Base-by-base conservation (phyloP, 1,140 invertebrate species). In the Drosophila sp. region DNA sequence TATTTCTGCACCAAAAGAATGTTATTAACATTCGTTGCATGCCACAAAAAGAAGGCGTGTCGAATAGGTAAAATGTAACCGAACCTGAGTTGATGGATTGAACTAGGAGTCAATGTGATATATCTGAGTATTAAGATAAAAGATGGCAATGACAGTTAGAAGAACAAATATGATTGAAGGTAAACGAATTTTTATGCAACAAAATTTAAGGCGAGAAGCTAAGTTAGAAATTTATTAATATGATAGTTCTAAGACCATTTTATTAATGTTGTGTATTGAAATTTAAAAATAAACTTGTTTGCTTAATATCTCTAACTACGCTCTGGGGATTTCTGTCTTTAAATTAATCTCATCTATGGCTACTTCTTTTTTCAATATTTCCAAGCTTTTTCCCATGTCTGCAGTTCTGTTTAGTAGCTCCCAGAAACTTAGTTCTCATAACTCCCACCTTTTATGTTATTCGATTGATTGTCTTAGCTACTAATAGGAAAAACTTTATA, bases 1-100 rank as follows among this genome's bases (percentile, higher is more conserved):
- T n/a, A 16, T 32, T 2, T 50, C 27, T 14, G 27, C 40, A 32
- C 13, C n/a, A 0, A 5, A 11, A 29, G 40, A 43, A n/a, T 53
- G 50, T 36, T 18, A 7, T 36, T 36, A 34, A 36, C 18, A 36
- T 50, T 0, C 32, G 40, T 36, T 16, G 53, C 25, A 64, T 45
- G 40, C 58, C 59, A 46, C 36, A n/a, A n/a, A n/a, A 9, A 36
- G 14, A 53, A 16, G 58, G 66, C 66, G 38, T 53, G 64, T 43
- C 62, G 36, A 25, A 2, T 13, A 9, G 34, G 7, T 2, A 36
- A 48, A 46, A 53, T 53, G 14, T 7, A 9, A 25, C 25, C 38
- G 8, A 46, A 45, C 25, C n/a, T 4, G 9, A 61, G 36, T 25
- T 46, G 61, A 65, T 65, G 34, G 34, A 56, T 71, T 16, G 51